A percentile compares a stretch with the other conserved stretches of the same genome.
Evolutionary conservation across 2,113 vertebrate species (phyloP).

Genomic region (Nibea albiflora): DNA sequence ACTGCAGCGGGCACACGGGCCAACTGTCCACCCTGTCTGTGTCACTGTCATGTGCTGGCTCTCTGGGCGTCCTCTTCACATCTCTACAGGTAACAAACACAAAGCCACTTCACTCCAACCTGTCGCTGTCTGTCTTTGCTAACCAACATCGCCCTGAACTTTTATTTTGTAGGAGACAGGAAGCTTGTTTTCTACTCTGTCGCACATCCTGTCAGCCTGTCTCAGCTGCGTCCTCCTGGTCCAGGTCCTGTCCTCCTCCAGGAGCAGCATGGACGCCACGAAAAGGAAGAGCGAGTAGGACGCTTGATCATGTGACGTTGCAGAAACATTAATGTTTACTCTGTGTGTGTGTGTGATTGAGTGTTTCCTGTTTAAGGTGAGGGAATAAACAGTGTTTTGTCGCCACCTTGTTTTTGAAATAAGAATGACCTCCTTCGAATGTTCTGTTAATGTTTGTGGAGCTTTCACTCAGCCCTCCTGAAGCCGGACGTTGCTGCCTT

Average conservation of each 20-base stretch:
- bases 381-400: not conserved
- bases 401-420: constrained; percentile 11
- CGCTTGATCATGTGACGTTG: too few species aligned
- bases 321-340: not conserved
- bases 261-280: constrained; percentile 42
- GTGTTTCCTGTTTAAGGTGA: not conserved
- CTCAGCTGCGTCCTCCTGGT: constrained; percentile 84
- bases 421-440: not conserved
- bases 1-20: constrained; percentile 84
- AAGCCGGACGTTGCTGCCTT: not conserved
- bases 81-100: constrained; percentile 83
- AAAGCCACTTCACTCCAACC: not conserved
- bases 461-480: too few species aligned
- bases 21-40: constrained; percentile 86
- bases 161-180: constrained; percentile 80
- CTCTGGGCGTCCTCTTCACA: constrained; percentile 81
- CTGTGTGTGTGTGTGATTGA: not conserved
- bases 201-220: constrained; percentile 79
- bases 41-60: constrained; percentile 82
- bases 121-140: constrained; percentile 3
- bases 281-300: constrained; percentile 64
- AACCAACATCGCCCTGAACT: not conserved
- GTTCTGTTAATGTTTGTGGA: not conserved
- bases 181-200: constrained; percentile 77
- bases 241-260: constrained; percentile 85